phyloP scores from a whole-genome alignment of 2,797 vertebrate species.

The Catostomus latipinnis region DNA sequence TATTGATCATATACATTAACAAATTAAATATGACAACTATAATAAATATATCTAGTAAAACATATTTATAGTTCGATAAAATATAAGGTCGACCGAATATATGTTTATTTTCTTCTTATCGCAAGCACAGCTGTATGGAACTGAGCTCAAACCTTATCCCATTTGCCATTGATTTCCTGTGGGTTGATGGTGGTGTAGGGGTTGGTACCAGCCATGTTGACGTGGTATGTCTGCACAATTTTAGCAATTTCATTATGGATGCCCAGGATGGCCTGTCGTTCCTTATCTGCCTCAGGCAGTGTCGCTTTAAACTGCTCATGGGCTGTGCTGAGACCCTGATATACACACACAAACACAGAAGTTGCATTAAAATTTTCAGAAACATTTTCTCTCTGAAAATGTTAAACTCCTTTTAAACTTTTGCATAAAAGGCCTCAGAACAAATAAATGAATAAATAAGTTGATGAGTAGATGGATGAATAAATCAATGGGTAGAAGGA shows the following conservation, averaged over 20 bases:
- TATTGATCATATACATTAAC: neutral
- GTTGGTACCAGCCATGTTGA: conserved; percentile 94
- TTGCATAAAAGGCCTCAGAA: no score
- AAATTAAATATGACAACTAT: no score
- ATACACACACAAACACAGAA: conserved; percentile 33
- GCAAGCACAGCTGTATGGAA: neutral
- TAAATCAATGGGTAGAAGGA: no score
- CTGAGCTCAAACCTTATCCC: conserved; percentile 86
- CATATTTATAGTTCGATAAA: no score
- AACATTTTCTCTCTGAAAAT: neutral
- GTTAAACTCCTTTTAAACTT: neutral
- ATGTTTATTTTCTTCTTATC: neutral
- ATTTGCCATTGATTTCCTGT: conserved; percentile 95
- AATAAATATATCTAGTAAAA: no score
- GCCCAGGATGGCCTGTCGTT: conserved; percentile 93
- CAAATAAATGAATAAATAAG: neutral
- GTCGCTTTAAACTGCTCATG: conserved; percentile 99
- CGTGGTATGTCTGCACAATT: conserved; percentile 97
- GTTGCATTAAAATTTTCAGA: no score
- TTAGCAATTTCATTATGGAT: conserved; percentile 98
- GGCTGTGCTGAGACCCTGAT: conserved; percentile 93
- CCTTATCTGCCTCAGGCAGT: conserved; percentile 95
- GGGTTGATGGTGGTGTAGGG: conserved; percentile 96
- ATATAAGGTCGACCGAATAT: no score
- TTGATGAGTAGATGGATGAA: no score